Evolutionary conservation across 2,797 vertebrate species (phyloP).

Genomic region (Semotilus atromaculatus): DNA sequence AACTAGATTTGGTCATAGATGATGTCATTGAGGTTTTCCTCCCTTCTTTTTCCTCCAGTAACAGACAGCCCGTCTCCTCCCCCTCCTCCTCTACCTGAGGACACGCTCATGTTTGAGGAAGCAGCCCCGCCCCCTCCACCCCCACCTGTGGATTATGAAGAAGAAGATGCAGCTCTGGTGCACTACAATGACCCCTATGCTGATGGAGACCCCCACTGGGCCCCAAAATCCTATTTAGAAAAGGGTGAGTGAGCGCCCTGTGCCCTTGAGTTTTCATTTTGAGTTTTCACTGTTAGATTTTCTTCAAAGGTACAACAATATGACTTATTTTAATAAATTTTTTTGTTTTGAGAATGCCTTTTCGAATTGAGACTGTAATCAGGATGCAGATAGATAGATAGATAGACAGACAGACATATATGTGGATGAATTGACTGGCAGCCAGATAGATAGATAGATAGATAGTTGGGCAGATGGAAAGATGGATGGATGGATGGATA

Average conservation of each 20-base stretch:
- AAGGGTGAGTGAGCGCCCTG: conserved; percentile 82
- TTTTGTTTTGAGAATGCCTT: not conserved
- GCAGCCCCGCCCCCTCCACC: conserved; percentile 93
- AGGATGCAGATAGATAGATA: not conserved
- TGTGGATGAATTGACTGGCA: no score
- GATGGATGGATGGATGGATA: no score
- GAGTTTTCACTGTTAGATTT: not conserved
- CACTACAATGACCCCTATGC: conserved; percentile 97
- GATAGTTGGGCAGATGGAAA: no score
- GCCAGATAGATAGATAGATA: no score
- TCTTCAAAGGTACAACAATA: not conserved
- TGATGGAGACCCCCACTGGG: conserved; percentile 96
- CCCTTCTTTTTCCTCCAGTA: conserved; percentile 76
- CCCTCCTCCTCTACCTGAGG: conserved; percentile 94
- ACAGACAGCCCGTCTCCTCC: conserved; percentile 97
- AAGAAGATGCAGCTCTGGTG: conserved; percentile 93
- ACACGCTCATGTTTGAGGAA: conserved; percentile 93
- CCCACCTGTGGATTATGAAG: conserved; percentile 96
- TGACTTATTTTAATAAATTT: not conserved
- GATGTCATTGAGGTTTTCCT: not conserved
- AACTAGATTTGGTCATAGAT: not conserved
- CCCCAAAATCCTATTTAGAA: conserved; percentile 94
- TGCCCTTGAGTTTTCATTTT: not conserved
- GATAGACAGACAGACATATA: no score
- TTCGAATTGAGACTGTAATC: not conserved